A percentile compares a stretch with the other conserved stretches of the same genome.
Evolutionary conservation across 2,113 vertebrate genomes (phyloP).

Genomic region (Saccopteryx leptura): DNA sequence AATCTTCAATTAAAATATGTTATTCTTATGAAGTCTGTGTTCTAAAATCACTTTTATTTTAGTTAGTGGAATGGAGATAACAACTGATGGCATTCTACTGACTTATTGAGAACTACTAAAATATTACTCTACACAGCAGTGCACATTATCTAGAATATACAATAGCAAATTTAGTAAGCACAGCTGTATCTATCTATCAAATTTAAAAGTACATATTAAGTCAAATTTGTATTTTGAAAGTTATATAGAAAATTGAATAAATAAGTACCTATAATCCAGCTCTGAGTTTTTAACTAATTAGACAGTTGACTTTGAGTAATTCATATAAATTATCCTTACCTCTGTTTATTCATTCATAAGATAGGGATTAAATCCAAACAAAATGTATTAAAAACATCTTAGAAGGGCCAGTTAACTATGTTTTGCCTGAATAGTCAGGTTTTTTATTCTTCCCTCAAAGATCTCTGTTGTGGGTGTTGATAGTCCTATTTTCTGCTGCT

Average conservation of each 20-base stretch:
- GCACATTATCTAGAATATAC: not conserved
- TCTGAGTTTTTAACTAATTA: constrained; percentile 8
- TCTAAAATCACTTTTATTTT: constrained; percentile 12
- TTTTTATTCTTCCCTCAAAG: too few species aligned
- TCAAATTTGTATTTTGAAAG: constrained; percentile 11
- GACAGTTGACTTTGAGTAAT: not conserved
- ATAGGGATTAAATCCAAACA: constrained; percentile 17
- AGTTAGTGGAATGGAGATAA: not conserved
- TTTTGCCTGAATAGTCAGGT: too few species aligned
- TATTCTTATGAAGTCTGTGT: not conserved
- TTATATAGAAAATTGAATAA: constrained; percentile 23
- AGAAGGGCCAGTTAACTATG: too few species aligned
- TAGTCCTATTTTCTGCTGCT: too few species aligned
- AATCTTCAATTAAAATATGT: not conserved
- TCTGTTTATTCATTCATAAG: constrained; percentile 35
- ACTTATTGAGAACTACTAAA: not conserved
- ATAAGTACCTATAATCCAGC: not conserved
- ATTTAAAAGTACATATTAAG: not conserved
- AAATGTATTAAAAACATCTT: not conserved
- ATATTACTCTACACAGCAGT: not conserved
- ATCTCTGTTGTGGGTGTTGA: too few species aligned
- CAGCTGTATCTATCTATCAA: not conserved
- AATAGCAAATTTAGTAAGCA: not conserved
- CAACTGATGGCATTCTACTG: not conserved
- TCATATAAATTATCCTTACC: not conserved